These are phyloP conservation scores for Enteromius afrohamiltoni DNA, from an alignment of 2,797 vertebrate genomes.

Conservation along the genomic window DNA sequence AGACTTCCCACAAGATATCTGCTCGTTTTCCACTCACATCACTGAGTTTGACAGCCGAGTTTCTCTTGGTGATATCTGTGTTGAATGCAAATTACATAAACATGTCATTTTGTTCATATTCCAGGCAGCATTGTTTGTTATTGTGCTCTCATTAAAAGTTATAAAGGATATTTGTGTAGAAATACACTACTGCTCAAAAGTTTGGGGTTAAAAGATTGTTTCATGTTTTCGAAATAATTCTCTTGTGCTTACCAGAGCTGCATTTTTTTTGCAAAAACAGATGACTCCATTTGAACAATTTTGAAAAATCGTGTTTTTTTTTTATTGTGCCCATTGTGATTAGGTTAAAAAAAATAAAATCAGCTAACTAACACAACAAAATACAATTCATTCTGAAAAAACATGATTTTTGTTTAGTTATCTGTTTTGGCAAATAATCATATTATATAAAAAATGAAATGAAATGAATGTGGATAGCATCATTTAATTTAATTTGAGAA, in stretches of 20 bases:
- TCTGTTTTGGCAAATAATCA: too few relatives aligned
- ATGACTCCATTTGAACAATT: too few relatives aligned
- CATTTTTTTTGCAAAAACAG: too few relatives aligned
- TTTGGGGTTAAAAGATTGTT: not conserved
- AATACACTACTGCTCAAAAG: not conserved
- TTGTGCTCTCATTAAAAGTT: not conserved
- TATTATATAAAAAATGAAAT: not conserved
- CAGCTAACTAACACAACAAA: too few relatives aligned
- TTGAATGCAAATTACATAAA: conserved; percentile 1
- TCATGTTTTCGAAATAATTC: not conserved
- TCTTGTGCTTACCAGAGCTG: not conserved
- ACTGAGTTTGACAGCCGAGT: not conserved
- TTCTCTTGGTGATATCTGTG: conserved; percentile 8
- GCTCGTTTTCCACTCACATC: conserved; percentile 16
- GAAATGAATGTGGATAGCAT: not conserved
- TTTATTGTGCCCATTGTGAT: too few relatives aligned
- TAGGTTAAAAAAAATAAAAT: too few relatives aligned
- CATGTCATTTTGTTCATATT: not conserved
- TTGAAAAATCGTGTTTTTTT: too few relatives aligned
- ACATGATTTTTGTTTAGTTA: too few relatives aligned
- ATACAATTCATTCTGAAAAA: too few relatives aligned
- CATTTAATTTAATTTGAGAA: not conserved
- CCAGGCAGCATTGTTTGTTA: not conserved
- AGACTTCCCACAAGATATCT: conserved; percentile 27
- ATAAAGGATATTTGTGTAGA: not conserved